phyloP scores from a whole-genome alignment of 2,888 invertebrate species.

The Pseudococcus longispinus region DNA sequence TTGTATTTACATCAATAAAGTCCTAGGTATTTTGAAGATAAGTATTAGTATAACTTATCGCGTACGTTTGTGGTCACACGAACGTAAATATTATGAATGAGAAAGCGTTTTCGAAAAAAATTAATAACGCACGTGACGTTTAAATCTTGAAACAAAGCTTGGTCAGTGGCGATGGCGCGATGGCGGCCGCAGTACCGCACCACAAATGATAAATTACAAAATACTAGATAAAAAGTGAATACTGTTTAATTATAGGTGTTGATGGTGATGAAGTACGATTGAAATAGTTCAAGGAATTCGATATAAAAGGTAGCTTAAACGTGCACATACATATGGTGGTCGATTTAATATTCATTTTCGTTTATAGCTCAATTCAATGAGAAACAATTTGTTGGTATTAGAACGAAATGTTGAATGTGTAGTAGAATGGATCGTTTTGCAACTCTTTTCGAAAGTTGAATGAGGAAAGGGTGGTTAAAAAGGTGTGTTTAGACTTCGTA shows the following conservation, averaged over 20 bases:
- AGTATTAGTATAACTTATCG: not conserved
- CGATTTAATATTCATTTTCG: not conserved
- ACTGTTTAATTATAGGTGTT: constrained; percentile 5
- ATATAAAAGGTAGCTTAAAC: not conserved
- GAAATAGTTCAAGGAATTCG: constrained; percentile 4
- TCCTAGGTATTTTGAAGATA: not conserved
- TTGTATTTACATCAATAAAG: not conserved
- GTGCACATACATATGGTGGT: not conserved
- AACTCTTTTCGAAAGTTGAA: no score
- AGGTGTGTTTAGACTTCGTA: no score
- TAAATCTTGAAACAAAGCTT: not conserved
- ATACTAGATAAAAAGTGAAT: not conserved
- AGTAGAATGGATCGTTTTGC: no score
- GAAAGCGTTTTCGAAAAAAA: not conserved
- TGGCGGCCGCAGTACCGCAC: not conserved
- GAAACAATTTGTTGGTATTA: not conserved
- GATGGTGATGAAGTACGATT: not conserved
- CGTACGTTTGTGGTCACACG: not conserved
- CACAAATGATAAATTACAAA: not conserved
- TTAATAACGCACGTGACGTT: not conserved
- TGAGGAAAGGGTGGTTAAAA: no score
- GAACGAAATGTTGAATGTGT: not conserved
- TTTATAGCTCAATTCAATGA: not conserved
- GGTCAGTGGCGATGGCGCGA: not conserved
- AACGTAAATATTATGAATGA: not conserved